These are phyloP conservation scores for Orbicella faveolata DNA, from an alignment of 64 coral and sea anemone genomes.

Conservation along the genomic window DNA sequence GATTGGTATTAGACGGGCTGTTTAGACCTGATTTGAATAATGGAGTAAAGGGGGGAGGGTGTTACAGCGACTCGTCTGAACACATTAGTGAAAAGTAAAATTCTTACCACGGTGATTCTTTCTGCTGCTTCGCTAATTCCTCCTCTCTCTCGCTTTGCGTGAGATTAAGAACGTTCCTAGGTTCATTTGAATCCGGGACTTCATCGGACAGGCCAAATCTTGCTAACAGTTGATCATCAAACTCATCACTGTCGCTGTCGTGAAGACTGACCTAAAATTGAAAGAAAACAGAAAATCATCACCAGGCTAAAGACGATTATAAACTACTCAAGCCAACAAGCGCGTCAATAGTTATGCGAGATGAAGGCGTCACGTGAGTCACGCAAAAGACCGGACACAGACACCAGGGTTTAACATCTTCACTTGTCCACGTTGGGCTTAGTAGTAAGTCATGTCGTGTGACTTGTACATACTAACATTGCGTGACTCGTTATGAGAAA, in stretches of 20 bases:
- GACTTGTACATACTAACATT: too few relatives aligned
- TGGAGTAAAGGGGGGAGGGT: not conserved
- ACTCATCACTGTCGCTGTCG: constrained; percentile 60
- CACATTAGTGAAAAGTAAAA: not conserved
- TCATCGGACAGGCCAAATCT: constrained; percentile 90
- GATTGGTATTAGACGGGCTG: too few relatives aligned
- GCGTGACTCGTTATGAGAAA: too few relatives aligned
- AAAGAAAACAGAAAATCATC: not conserved
- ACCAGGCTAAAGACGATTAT: not conserved
- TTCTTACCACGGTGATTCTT: constrained; percentile 78
- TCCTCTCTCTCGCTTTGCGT: constrained; percentile 59
- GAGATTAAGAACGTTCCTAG: constrained; percentile 53
- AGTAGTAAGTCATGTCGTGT: too few relatives aligned
- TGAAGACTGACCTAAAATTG: constrained; percentile 44
- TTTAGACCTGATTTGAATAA: too few relatives aligned
- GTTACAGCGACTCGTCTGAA: not conserved
- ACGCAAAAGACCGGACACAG: too few relatives aligned
- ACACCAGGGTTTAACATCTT: too few relatives aligned
- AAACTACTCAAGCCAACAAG: too few relatives aligned
- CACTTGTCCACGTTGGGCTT: too few relatives aligned
- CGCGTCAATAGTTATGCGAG: too few relatives aligned
- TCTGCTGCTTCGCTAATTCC: constrained; percentile 44
- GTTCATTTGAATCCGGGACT: not conserved
- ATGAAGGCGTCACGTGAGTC: too few relatives aligned
- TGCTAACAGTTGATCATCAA: constrained; percentile 75